Percentiles rank a stretch among this genome's conserved stretches.
phyloP scores from a whole-genome alignment of 2,888 invertebrate genomes.

The Erpobdella octoculata region DNA sequence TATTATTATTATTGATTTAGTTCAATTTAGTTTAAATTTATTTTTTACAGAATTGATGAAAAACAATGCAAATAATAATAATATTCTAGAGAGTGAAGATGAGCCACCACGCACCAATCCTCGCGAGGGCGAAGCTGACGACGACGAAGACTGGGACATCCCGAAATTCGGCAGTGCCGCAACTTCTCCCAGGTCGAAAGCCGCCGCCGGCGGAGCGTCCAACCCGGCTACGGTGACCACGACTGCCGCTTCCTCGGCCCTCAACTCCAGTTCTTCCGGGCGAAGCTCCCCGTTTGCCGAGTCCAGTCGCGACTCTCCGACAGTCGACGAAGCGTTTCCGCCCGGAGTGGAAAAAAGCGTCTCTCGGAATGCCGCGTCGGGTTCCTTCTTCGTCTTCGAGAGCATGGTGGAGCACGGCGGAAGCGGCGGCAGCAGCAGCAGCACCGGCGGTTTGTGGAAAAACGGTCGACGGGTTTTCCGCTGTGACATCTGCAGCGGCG shows the following conservation, averaged over 20 bases:
- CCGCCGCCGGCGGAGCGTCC: background rate
- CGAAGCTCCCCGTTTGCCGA: background rate
- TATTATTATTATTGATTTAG: too few relatives aligned
- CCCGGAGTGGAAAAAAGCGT: background rate
- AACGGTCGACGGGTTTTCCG: constrained; percentile 53
- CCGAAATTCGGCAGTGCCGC: background rate
- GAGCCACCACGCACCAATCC: too few relatives aligned
- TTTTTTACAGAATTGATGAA: constrained; percentile 21
- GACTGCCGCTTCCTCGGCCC: constrained; percentile 9
- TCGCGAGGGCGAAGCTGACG: constrained; percentile 28
- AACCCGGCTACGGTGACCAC: background rate
- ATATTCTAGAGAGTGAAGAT: constrained; percentile 17
- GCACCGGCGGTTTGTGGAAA: constrained; percentile 4
- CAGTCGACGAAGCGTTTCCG: background rate
- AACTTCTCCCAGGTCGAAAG: background rate
- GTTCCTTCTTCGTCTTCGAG: constrained; percentile 7
- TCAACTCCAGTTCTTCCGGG: background rate
- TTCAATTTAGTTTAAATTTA: background rate
- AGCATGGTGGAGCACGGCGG: constrained; percentile 16
- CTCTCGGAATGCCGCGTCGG: background rate
- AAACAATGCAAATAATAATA: constrained; percentile 16
- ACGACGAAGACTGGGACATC: constrained; percentile 26
- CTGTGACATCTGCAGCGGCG: constrained; percentile 55
- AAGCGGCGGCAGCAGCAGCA: background rate
- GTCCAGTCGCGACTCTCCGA: background rate